Base-by-base conservation (phyloP, 2,888 invertebrate species). In the Amphipoea oculea region DNA sequence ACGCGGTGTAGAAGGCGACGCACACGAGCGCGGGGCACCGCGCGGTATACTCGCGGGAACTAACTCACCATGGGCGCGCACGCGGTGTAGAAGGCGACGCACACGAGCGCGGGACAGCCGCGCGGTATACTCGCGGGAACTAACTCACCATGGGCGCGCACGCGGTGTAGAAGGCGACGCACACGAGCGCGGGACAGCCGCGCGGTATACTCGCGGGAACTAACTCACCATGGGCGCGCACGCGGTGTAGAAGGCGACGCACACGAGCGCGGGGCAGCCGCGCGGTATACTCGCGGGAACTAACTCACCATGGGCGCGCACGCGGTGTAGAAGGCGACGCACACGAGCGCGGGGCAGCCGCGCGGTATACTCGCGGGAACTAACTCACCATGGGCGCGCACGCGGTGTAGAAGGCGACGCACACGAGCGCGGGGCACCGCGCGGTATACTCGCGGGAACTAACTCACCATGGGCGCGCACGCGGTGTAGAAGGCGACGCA, bases 381-480 rank as follows among this genome's bases (percentile, higher is more conserved):
- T 62, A 29, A 62, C 96, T 95, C 95, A 99, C 99, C 97, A 98
- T 97, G 40, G 99, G 99, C 73, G 98, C 98, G 40, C 99, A 98
- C 3, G 98, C 91, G 23, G 98, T 92, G 78, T 99, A 97, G 98
- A 99, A 99, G 0, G 97, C 97, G 20, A 98, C 97, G 93, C 99
- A 99, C 0, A 99, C 99, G n/a, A 98, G 96, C 0, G 99, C 99
- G 83, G 99, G 98, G 97, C 98, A 98, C 98, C 98, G 42, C 97
- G 29, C 29, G 29, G 29, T 29, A 29, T 29, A 29, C 29, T 29
- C 29, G 29, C 29, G 29, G 29, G 29, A n/a, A 57, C 23, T 62
- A 29, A 62, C 96, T 95, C 95, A 99, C 99, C 97, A 98, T 97
- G 40, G 99, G 99, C 73, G 98, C 98, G 40, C 99, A 98, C 3